These are phyloP conservation scores for Sebastes paucispinis DNA, from an alignment of 2,797 vertebrate species.

Conservation along the genomic window DNA sequence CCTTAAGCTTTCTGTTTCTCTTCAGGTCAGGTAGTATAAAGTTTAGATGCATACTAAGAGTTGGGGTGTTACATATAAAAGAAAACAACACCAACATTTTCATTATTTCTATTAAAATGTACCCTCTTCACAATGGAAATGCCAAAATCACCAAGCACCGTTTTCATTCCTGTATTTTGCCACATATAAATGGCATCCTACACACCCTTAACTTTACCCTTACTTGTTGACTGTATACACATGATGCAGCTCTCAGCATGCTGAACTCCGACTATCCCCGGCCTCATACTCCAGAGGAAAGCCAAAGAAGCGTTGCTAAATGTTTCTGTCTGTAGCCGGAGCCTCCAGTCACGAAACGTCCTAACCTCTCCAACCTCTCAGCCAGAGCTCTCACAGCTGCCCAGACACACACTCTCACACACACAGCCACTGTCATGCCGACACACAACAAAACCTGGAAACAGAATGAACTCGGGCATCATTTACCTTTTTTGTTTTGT, in stretches of 20 bases:
- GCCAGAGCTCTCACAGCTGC: conserved; percentile 61
- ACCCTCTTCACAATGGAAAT: background rate
- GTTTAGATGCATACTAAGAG: background rate
- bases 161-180: background rate
- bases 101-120: background rate
- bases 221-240: background rate
- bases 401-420: conserved; percentile 15
- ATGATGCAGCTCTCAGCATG: conserved; percentile 1
- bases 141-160: background rate
- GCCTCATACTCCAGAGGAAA: conserved; percentile 31
- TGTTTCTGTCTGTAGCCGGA: conserved; percentile 60
- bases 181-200: background rate
- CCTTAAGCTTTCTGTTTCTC: conserved; percentile 6
- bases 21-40: background rate
- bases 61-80: background rate
- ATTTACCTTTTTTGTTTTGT: conserved; percentile 69
- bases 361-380: conserved; percentile 54
- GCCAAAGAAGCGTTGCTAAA: conserved; percentile 64
- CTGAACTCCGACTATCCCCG: conserved; percentile 2
- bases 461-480: conserved; percentile 18
- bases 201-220: background rate
- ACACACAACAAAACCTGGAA: conserved; percentile 5
- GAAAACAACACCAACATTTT: background rate
- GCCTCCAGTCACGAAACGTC: conserved; percentile 66
- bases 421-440: background rate